Conservation (phyloP, 2,888 invertebrate genomes). For the Ischnura elegans region DNA sequence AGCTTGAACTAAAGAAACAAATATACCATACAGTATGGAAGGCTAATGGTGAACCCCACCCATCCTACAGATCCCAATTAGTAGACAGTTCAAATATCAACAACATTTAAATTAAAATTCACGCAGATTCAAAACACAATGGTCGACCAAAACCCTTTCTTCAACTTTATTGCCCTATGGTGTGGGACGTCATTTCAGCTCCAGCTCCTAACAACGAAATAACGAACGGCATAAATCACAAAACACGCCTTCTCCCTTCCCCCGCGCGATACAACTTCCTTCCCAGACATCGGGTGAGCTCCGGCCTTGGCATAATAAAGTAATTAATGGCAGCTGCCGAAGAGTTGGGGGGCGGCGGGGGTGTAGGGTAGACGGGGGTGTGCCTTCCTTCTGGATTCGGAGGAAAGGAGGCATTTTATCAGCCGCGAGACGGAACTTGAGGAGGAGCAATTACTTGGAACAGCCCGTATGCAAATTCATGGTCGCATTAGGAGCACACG, state of each 20-base stretch:
- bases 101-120: no score
- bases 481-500: background rate
- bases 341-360: background rate
- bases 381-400: background rate
- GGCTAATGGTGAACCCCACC: no score
- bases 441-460: slow-evolving; percentile 18
- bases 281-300: slow-evolving; percentile 1
- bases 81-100: no score
- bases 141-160: background rate
- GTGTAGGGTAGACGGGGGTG: background rate
- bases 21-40: no score
- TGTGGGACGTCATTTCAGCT: background rate
- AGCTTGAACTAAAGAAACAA: no score
- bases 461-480: slow-evolving; percentile 10
- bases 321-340: background rate
- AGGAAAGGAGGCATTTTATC: slow-evolving; percentile 26
- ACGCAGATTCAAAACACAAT: no score
- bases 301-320: slow-evolving; percentile 34
- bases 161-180: background rate
- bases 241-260: background rate
- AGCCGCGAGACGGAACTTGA: background rate
- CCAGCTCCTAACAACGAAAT: background rate
- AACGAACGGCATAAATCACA: slow-evolving; percentile 31
- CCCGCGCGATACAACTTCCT: background rate
- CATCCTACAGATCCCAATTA: no score